phyloP scores from a whole-genome alignment of 2,113 vertebrate species.

The Osmerus mordax region DNA sequence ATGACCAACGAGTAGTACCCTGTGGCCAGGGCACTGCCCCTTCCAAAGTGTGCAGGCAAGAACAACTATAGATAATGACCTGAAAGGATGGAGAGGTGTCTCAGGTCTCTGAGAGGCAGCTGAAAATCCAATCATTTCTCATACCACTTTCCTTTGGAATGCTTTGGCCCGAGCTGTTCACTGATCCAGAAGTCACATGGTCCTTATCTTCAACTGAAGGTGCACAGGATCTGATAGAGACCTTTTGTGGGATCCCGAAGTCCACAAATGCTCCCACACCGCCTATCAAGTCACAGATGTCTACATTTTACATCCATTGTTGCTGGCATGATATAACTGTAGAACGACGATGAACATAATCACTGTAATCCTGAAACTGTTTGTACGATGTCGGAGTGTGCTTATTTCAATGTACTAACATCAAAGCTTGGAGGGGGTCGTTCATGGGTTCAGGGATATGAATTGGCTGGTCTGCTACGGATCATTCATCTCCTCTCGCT shows the following conservation, averaged over 20 bases:
- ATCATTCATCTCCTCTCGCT: slow-evolving; percentile 57
- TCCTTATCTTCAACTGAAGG: slow-evolving; percentile 35
- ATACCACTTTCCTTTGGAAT: slow-evolving; percentile 29
- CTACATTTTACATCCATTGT: no score
- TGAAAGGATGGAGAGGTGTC: slow-evolving; percentile 4
- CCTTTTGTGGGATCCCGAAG: no score
- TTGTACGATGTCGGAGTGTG: no score
- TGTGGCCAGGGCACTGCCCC: slow-evolving; percentile 32
- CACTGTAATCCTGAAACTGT: not conserved
- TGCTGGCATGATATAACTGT: no score
- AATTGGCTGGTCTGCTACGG: slow-evolving; percentile 41
- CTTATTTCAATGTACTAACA: no score
- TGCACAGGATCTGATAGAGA: no score
- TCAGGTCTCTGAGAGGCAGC: slow-evolving; percentile 35
- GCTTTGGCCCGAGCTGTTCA: slow-evolving; percentile 31
- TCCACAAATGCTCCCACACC: no score
- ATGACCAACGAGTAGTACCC: slow-evolving; percentile 35
- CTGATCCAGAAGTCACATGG: slow-evolving; percentile 35
- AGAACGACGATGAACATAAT: not conserved
- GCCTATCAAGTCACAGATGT: no score
- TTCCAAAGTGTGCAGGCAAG: slow-evolving; percentile 27
- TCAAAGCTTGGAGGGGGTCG: no score
- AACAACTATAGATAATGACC: slow-evolving; percentile 33
- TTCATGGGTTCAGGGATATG: slow-evolving; percentile 7
- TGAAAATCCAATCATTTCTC: slow-evolving; percentile 19